phyloP scores from a whole-genome alignment of 2,797 vertebrate genomes.

The Muscicapa striata region DNA sequence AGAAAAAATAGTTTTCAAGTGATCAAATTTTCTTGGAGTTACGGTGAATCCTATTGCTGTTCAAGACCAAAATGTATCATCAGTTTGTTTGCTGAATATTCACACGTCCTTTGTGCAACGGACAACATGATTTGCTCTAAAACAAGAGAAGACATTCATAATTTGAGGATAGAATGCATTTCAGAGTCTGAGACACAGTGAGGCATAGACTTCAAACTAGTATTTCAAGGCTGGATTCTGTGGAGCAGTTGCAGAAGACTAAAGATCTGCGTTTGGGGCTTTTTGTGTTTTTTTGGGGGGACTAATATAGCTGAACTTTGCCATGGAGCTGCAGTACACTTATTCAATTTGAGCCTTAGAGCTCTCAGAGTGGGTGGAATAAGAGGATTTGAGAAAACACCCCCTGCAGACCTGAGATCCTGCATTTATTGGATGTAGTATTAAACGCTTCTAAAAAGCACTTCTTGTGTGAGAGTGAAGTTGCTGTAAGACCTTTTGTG shows the following conservation, averaged over 20 bases:
- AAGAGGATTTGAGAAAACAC: constrained; percentile 34
- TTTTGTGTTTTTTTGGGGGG: neutral
- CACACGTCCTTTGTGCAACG: neutral
- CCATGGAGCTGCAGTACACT: neutral
- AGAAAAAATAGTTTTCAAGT: constrained; percentile 51
- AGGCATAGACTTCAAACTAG: neutral
- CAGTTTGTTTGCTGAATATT: constrained; percentile 42
- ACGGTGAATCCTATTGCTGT: neutral
- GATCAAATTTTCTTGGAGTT: constrained; percentile 52
- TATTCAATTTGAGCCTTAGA: neutral
- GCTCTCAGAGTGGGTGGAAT: neutral
- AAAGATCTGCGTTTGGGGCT: neutral
- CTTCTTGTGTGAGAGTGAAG: neutral
- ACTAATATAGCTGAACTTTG: neutral
- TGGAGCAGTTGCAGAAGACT: neutral
- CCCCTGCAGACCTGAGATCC: neutral
- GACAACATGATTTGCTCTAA: neutral
- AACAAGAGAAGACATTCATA: neutral
- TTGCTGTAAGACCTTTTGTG: neutral
- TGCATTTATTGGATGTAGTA: neutral
- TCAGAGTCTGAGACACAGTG: neutral
- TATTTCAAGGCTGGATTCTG: neutral
- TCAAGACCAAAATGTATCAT: constrained; percentile 17
- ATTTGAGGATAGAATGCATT: neutral
- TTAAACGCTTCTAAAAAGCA: constrained; percentile 17